Base-by-base conservation (phyloP, 2,888 invertebrate genomes). In the Phymatocera aterrima region DNA sequence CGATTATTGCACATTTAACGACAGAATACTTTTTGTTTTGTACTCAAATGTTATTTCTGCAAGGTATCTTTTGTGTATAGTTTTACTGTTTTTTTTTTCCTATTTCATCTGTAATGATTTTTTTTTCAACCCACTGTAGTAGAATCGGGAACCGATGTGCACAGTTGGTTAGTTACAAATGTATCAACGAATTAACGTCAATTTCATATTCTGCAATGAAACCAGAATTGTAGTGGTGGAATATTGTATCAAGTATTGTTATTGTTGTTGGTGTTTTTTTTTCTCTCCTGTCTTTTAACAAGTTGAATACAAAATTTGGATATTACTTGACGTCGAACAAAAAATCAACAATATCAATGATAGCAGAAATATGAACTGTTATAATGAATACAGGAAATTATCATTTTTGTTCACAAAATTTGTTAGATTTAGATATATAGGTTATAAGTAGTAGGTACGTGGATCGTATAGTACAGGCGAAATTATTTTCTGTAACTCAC, bases 401-500 rank as follows among this genome's bases (percentile, higher is more conserved):
- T n/a, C n/a, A n/a, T n/a, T n/a, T n/a, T n/a, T n/a, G n/a, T n/a
- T n/a, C n/a, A n/a, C n/a, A n/a, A n/a, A n/a, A n/a, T n/a, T n/a
- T n/a, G n/a, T n/a, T n/a, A n/a, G n/a, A n/a, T n/a, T n/a, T n/a
- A n/a, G n/a, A n/a, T n/a, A n/a, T n/a, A n/a, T n/a, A n/a, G n/a
- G n/a, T 8, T 40, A 40, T 40, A 40, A 5, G 40, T 8, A 40
- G 8, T 40, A 8, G 4, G 4, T 5, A 40, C 40, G 40, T 21
- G 10, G 24, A 6, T 51, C 24, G 24, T 57, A 18, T 54, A 54
- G 12, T 2, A 37, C 34, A 18, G 5, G n/a, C 31, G 2, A 28
- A 61, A 18, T 18, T 31, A 34, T 51, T 31, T 46, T n/a, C n/a
- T n/a, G n/a, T n/a, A n/a, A 77, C 80, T 84, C 84, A 89, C 90